phyloP scores from a whole-genome alignment of 2,113 vertebrate genomes.

The Procavia capensis region DNA sequence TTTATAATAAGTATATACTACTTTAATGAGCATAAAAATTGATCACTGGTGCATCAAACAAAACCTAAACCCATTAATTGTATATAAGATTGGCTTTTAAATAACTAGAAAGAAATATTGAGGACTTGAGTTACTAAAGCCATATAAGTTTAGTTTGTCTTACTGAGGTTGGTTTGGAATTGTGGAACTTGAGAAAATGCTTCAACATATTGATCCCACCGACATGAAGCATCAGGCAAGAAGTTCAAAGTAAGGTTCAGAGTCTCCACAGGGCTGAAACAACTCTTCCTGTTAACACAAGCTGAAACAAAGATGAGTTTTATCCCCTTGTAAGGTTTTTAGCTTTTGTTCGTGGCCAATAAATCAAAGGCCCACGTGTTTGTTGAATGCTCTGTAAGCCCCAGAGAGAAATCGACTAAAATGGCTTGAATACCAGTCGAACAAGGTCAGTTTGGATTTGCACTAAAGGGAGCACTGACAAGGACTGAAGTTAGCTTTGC shows the following conservation, averaged over 20 bases:
- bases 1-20: not conserved
- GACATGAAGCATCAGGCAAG: conserved; percentile 53
- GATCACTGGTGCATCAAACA: not conserved
- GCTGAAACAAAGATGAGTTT: conserved; percentile 51
- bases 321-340: conserved; percentile 56
- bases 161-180: conserved; percentile 46
- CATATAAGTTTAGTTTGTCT: conserved; percentile 53
- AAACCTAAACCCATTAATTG: conserved; percentile 22
- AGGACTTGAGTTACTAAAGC: conserved; percentile 14
- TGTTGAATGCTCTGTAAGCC: conserved; percentile 46
- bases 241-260: conserved; percentile 70
- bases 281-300: conserved; percentile 51
- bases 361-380: conserved; percentile 62
- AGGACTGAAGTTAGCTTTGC: not conserved
- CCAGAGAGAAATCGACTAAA: conserved; percentile 60
- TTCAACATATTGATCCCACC: conserved; percentile 62
- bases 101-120: conserved; percentile 30
- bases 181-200: conserved; percentile 1
- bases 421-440: conserved; percentile 26
- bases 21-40: conserved; percentile 9
- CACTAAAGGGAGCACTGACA: not conserved
- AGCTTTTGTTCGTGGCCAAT: conserved; percentile 63
- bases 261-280: conserved; percentile 48
- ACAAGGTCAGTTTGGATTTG: conserved; percentile 55
- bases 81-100: conserved; percentile 11